Evolutionary conservation across 1,140 invertebrate genomes (phyloP).

Genomic region (Pseudomyrmex pallidus): DNA sequence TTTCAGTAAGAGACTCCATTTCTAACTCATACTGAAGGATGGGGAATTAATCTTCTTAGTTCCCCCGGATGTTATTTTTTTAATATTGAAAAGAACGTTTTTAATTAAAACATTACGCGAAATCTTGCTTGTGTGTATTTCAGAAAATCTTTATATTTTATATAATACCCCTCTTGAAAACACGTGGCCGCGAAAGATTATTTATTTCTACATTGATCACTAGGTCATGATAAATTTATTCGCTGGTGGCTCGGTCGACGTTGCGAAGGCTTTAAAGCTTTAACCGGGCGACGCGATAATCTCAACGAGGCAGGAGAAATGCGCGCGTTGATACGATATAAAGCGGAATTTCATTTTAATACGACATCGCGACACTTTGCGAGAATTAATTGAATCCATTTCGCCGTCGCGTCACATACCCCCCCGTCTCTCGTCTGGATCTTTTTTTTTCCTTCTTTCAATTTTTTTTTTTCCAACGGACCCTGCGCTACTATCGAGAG

Average conservation of each 20-base stretch:
- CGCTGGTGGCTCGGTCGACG: constrained; percentile 45
- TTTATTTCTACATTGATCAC: constrained; percentile 81
- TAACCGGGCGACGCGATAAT: constrained; percentile 66
- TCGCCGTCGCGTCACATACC: constrained; percentile 56
- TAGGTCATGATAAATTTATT: constrained; percentile 79
- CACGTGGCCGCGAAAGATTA: constrained; percentile 72
- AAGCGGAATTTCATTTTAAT: constrained; percentile 63
- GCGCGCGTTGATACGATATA: constrained; percentile 54
- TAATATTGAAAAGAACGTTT: too few species aligned
- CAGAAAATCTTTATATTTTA: too few species aligned
- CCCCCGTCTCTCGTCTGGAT: constrained; percentile 34
- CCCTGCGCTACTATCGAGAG: constrained; percentile 44
- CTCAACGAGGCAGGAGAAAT: constrained; percentile 59
- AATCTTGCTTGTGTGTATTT: background rate
- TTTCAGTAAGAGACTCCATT: constrained; percentile 9
- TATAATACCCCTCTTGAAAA: background rate
- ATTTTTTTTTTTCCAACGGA: constrained; percentile 27
- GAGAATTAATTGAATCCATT: constrained; percentile 63
- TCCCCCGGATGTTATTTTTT: too few species aligned
- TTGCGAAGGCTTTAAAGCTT: constrained; percentile 60
- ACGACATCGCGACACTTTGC: constrained; percentile 60
- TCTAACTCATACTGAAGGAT: too few species aligned
- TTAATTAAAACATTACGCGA: background rate
- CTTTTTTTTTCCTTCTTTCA: constrained; percentile 19
- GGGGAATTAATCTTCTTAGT: background rate